These are phyloP conservation scores for Galaxias olidus DNA, from an alignment of 2,797 vertebrate genomes.

Conservation along the genomic window DNA sequence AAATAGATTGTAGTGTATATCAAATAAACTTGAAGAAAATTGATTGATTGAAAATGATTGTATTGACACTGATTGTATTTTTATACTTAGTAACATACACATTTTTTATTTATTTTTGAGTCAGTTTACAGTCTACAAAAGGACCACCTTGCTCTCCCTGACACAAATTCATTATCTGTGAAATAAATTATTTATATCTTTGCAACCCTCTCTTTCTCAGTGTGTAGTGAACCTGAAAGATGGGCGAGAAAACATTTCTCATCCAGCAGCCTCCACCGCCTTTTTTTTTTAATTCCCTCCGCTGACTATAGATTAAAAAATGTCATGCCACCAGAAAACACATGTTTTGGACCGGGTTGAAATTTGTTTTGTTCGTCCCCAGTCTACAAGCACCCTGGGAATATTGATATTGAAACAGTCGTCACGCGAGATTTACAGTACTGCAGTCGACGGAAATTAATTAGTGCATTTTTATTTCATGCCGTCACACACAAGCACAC, in stretches of 20 bases:
- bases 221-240: slow-evolving; percentile 18
- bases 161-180: slow-evolving; percentile 1
- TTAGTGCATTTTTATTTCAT: no score
- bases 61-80: no score
- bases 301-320: slow-evolving; percentile 28
- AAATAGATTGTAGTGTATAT: no score
- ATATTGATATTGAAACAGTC: no score
- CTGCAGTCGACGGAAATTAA: no score
- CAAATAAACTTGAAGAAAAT: no score
- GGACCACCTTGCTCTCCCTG: not conserved
- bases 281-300: slow-evolving; percentile 23
- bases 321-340: slow-evolving; percentile 25
- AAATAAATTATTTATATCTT: slow-evolving; percentile 1
- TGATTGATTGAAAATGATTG: no score
- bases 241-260: slow-evolving; percentile 16
- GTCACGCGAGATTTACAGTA: no score
- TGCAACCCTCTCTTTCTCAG: not conserved
- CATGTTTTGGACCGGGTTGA: slow-evolving; percentile 13
- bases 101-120: not conserved
- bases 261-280: slow-evolving; percentile 15
- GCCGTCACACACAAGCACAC: no score
- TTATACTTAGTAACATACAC: no score
- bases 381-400: not conserved
- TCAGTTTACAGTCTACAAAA: not conserved
- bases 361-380: slow-evolving; percentile 12